Conservation (phyloP, 2,113 vertebrate species). For the Rhombomys opimus region DNA sequence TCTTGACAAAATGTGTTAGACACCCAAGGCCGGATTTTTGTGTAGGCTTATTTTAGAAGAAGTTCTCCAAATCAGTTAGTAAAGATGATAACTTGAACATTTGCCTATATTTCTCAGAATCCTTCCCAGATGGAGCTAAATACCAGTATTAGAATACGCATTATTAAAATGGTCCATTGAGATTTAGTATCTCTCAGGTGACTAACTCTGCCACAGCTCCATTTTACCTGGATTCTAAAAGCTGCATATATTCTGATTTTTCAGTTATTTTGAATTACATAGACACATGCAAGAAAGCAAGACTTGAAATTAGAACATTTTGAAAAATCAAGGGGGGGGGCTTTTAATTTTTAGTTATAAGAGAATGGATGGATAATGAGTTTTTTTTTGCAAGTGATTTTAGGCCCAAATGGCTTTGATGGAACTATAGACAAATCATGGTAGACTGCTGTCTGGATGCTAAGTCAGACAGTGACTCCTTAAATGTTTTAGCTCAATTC, state of each 20-base stretch:
- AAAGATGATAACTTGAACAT: conserved; percentile 34
- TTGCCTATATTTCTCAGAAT: conserved; percentile 55
- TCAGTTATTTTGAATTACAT: background rate
- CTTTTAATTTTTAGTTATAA: conserved; percentile 73
- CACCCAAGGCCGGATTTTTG: conserved; percentile 43
- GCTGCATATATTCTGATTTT: background rate
- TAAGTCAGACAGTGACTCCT: conserved; percentile 48
- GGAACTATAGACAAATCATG: conserved; percentile 78
- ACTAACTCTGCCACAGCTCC: background rate
- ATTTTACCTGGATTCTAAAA: conserved; percentile 53
- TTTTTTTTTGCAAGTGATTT: conserved; percentile 80
- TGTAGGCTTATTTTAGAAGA: conserved; percentile 47
- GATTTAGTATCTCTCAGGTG: background rate
- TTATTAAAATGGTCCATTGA: conserved; percentile 15
- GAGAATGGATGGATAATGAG: background rate
- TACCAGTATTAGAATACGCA: background rate
- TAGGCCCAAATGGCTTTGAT: conserved; percentile 77
- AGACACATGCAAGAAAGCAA: background rate
- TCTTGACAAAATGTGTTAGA: conserved; percentile 31
- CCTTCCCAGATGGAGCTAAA: background rate
- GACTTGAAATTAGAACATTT: conserved; percentile 33
- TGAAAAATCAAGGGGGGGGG: conserved; percentile 68
- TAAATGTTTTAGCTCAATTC: background rate
- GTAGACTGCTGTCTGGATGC: conserved; percentile 78
- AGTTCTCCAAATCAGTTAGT: conserved; percentile 40